Percentiles rank a stretch among this genome's conserved stretches.
Conservation (phyloP, 2,888 invertebrate genomes). For the Protodeltote pygarga region DNA sequence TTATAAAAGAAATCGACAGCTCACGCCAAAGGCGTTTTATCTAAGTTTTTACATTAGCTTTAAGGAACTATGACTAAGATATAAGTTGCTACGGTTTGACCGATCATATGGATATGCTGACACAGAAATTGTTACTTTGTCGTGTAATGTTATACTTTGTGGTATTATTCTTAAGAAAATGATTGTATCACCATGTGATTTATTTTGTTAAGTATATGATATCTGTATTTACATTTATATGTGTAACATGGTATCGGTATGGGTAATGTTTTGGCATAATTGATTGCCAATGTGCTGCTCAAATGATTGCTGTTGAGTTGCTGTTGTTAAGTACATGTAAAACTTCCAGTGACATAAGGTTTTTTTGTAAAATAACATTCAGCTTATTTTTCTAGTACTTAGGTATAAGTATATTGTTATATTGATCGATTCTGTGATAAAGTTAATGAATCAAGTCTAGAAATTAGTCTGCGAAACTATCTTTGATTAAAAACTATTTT, state of each 20-base stretch:
- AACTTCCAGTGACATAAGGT: neutral
- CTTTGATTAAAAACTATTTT: constrained; percentile 21
- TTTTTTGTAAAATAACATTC: constrained; percentile 12
- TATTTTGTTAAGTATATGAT: neutral
- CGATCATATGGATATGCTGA: neutral
- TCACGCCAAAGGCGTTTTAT: constrained; percentile 5
- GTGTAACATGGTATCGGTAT: too few species aligned
- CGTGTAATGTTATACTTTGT: constrained; percentile 12
- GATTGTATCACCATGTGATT: neutral
- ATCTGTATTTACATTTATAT: neutral
- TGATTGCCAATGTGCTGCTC: neutral
- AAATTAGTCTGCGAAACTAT: constrained; percentile 4
- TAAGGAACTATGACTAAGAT: constrained; percentile 7
- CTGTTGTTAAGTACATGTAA: neutral
- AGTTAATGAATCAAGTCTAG: constrained; percentile 29
- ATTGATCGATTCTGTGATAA: constrained; percentile 53
- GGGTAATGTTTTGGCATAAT: too few species aligned
- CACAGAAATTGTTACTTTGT: neutral
- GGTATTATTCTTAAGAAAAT: too few species aligned
- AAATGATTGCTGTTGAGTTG: neutral
- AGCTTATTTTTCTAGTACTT: constrained; percentile 16
- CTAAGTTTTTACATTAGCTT: constrained; percentile 11
- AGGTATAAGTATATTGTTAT: constrained; percentile 23
- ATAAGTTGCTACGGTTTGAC: constrained; percentile 6
- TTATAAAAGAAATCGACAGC: too few species aligned